Evolutionary conservation across 2,113 vertebrate species (phyloP).

Genomic region (Anguilla japonica): DNA sequence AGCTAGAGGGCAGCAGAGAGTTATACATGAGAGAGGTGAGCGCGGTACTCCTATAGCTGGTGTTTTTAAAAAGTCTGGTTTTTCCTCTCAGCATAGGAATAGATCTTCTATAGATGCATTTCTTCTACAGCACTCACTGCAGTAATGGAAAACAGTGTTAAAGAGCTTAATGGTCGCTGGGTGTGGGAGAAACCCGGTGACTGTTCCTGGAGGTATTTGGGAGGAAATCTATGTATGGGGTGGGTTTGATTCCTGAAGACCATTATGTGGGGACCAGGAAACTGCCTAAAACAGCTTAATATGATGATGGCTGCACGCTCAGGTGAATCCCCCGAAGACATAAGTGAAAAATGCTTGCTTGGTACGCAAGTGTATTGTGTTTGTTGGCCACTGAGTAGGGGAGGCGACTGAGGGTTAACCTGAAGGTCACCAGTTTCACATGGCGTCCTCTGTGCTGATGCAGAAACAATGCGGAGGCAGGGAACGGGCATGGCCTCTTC

Average conservation of each 20-base stretch:
- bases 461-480: conserved; percentile 27
- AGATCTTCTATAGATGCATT: neutral
- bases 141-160: neutral
- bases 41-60: neutral
- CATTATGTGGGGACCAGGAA: neutral
- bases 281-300: neutral
- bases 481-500: neutral
- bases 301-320: neutral
- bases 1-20: conserved; percentile 55
- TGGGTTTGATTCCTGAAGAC: neutral
- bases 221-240: neutral
- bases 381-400: conserved; percentile 4
- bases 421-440: conserved; percentile 41
- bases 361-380: neutral
- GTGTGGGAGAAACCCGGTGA: neutral
- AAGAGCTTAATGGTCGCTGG: neutral
- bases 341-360: neutral
- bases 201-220: neutral
- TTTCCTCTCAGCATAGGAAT: neutral
- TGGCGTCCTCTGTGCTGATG: conserved; percentile 14
- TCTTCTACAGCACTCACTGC: neutral
- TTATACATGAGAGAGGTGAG: neutral
- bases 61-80: neutral
- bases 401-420: conserved; percentile 20
- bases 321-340: neutral